A percentile compares a stretch with the other conserved stretches of the same genome.
Evolutionary conservation across 2,888 invertebrate genomes (phyloP).

Genomic region (Megalurothrips usitatus): DNA sequence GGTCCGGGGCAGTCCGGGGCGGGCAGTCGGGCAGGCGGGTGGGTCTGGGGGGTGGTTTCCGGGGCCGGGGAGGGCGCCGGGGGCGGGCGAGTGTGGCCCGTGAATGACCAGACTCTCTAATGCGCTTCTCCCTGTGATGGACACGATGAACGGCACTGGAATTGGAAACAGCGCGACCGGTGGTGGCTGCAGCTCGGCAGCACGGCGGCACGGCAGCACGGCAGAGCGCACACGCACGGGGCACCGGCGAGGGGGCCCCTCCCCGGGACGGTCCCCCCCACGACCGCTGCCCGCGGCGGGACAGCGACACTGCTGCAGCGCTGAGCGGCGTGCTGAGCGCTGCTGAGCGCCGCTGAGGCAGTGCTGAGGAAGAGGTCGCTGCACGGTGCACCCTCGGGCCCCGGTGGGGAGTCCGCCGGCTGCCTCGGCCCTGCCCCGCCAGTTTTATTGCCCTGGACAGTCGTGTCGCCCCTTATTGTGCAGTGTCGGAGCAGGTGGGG

Average conservation of each 20-base stretch:
- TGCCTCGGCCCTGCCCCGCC: no score
- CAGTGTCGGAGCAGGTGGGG: no score
- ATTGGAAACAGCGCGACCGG: neutral
- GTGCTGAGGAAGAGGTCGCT: neutral
- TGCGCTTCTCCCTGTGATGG: neutral
- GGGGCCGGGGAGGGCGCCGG: neutral
- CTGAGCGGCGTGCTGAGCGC: no score
- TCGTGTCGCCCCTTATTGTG: no score
- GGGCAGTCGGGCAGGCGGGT: neutral
- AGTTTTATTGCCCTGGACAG: no score
- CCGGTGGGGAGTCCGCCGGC: no score
- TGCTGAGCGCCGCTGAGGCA: neutral
- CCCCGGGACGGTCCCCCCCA: no score
- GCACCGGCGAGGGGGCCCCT: no score
- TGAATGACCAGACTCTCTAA: constrained; percentile 18
- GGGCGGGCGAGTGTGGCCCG: neutral
- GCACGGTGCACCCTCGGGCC: no score
- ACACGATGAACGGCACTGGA: neutral
- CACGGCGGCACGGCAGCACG: neutral
- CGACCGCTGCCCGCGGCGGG: no score
- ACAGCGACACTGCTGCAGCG: no score
- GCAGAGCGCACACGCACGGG: no score
- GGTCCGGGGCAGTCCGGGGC: neutral
- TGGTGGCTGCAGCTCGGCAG: neutral
- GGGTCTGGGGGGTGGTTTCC: neutral